phyloP scores from a whole-genome alignment of 2,113 vertebrate species.

The Antechinus stuartii region DNA sequence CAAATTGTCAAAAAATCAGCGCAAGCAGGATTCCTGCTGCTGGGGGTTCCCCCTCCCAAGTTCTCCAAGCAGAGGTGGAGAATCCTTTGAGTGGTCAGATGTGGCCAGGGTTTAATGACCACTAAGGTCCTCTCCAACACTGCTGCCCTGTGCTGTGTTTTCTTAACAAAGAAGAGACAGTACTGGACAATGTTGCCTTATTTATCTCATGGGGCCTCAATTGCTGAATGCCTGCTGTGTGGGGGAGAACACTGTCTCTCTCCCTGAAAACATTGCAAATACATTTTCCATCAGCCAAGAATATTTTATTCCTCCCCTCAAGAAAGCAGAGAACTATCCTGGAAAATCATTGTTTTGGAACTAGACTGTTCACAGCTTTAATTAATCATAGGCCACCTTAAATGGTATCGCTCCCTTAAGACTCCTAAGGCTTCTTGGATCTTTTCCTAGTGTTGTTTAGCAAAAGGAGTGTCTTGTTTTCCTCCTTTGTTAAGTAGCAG shows the following conservation, averaged over 20 bases:
- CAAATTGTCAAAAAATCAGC: not conserved
- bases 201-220: not conserved
- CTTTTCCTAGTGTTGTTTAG: not conserved
- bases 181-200: not conserved
- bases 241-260: not conserved
- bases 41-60: not conserved
- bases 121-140: not conserved
- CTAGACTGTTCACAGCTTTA: not conserved
- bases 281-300: not conserved
- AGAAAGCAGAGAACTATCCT: not conserved
- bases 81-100: not conserved
- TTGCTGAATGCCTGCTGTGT: not conserved
- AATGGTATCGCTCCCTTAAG: not conserved
- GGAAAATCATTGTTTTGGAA: not conserved
- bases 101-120: not conserved
- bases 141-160: not conserved
- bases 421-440: not conserved
- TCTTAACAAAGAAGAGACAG: not conserved
- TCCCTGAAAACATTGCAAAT: not conserved
- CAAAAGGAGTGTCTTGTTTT: slow-evolving; percentile 4
- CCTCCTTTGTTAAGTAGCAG: not conserved
- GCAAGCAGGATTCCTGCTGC: not conserved
- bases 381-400: slow-evolving; percentile 4
- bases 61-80: not conserved
- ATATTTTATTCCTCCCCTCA: not conserved